Evolutionary conservation across 2,113 vertebrate species (phyloP).

Genomic region (Scomber colias): DNA sequence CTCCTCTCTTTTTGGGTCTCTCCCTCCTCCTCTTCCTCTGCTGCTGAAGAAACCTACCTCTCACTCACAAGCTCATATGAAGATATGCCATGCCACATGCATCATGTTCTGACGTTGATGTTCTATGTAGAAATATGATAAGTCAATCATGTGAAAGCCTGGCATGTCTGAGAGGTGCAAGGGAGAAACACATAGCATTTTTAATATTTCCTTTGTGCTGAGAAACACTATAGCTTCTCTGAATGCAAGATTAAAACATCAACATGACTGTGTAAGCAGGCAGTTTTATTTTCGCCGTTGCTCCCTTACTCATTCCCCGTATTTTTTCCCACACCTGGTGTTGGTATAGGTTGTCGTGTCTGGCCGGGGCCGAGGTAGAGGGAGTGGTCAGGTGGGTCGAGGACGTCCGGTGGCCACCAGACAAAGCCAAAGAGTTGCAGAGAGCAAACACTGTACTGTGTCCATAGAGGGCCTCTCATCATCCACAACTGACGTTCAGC

Average conservation of each 20-base stretch:
- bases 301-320: not conserved
- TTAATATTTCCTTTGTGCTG: conserved; percentile 40
- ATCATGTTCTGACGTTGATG: conserved; percentile 67
- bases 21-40: conserved; percentile 51
- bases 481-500: conserved; percentile 93
- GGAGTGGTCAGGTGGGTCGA: conserved; percentile 85
- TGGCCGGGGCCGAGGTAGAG: conserved; percentile 89
- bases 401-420: conserved; percentile 89
- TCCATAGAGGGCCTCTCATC: conserved; percentile 97
- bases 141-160: conserved; percentile 69
- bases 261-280: conserved; percentile 34
- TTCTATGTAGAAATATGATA: conserved; percentile 73
- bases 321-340: conserved; percentile 1
- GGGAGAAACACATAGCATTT: conserved; percentile 29
- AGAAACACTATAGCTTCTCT: conserved; percentile 26
- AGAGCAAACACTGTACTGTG: conserved; percentile 89
- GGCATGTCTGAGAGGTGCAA: conserved; percentile 36
- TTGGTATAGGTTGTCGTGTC: conserved; percentile 90
- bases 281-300: conserved; percentile 29
- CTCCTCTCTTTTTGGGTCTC: conserved; percentile 36
- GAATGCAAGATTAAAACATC: conserved; percentile 50
- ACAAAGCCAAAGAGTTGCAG: conserved; percentile 87
- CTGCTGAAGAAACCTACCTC: conserved; percentile 61
- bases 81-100: conserved; percentile 63
- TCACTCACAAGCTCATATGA: conserved; percentile 68